phyloP scores from a whole-genome alignment of 1,140 invertebrate genomes.

The Oryzaephilus surinamensis region DNA sequence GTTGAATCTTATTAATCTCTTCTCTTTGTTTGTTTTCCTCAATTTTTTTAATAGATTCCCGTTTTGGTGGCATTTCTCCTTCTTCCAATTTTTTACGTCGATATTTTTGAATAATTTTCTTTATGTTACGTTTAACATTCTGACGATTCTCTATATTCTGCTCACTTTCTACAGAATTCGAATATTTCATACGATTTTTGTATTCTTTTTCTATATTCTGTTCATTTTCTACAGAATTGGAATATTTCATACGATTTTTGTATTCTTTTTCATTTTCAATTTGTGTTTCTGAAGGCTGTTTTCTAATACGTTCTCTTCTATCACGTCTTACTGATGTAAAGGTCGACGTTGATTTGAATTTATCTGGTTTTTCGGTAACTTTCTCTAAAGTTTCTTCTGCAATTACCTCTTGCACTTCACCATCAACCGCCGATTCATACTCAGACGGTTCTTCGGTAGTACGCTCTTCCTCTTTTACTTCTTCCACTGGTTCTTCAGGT shows the following conservation, averaged over 20 bases:
- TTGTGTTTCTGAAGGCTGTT: not conserved
- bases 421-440: too few relatives aligned
- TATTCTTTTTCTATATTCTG: too few relatives aligned
- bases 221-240: too few relatives aligned
- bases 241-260: too few relatives aligned
- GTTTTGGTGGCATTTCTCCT: constrained; percentile 17
- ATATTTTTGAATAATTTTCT: constrained; percentile 27
- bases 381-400: constrained; percentile 3
- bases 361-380: too few relatives aligned
- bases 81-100: constrained; percentile 21
- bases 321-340: too few relatives aligned
- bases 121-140: constrained; percentile 23
- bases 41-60: constrained; percentile 20
- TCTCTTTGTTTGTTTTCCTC: constrained; percentile 22
- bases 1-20: constrained; percentile 25
- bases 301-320: constrained; percentile 1
- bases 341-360: too few relatives aligned
- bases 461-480: constrained; percentile 1
- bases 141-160: constrained; percentile 14
- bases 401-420: constrained; percentile 5
- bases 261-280: constrained; percentile 2
- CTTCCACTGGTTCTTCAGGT: not conserved
- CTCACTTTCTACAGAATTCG: too few relatives aligned
- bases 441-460: not conserved
- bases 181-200: too few relatives aligned